Evolutionary conservation across 2,113 vertebrate species (phyloP).

Genomic region (Brachyhypopomus gauderio): DNA sequence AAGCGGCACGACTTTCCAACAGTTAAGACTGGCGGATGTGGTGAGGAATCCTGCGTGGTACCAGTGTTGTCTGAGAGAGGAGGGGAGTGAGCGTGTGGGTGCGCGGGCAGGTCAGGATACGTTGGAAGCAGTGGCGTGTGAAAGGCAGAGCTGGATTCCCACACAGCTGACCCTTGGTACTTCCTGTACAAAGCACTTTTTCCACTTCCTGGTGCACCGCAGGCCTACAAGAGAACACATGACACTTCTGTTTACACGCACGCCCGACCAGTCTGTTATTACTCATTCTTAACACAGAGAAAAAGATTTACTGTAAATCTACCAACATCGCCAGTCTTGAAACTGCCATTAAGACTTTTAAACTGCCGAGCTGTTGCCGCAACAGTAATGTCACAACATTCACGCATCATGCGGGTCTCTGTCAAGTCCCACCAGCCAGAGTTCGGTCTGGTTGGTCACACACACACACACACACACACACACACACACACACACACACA

Average conservation of each 20-base stretch:
- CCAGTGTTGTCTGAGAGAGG: too few relatives aligned
- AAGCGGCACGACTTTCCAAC: too few relatives aligned
- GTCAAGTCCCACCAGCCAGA: background rate
- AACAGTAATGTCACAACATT: background rate
- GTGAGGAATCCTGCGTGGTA: too few relatives aligned
- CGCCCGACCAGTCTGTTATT: too few relatives aligned
- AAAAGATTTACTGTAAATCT: background rate
- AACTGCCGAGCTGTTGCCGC: background rate
- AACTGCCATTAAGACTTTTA: too few relatives aligned
- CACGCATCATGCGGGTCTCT: background rate
- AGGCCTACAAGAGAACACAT: constrained; percentile 75
- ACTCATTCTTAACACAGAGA: background rate
- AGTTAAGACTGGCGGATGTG: too few relatives aligned
- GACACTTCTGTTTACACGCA: constrained; percentile 8
- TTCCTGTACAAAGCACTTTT: constrained; percentile 82
- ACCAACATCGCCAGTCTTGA: background rate
- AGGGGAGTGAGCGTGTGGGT: background rate
- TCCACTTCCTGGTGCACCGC: constrained; percentile 74
- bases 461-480: background rate
- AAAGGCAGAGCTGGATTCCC: constrained; percentile 89
- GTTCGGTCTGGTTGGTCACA: too few relatives aligned
- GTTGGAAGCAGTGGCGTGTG: constrained; percentile 96
- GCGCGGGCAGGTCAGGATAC: constrained; percentile 81
- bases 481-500: background rate
- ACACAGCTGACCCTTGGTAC: constrained; percentile 86